Conservation (phyloP, 2,888 invertebrate genomes). For the Synergus itoensis region DNA sequence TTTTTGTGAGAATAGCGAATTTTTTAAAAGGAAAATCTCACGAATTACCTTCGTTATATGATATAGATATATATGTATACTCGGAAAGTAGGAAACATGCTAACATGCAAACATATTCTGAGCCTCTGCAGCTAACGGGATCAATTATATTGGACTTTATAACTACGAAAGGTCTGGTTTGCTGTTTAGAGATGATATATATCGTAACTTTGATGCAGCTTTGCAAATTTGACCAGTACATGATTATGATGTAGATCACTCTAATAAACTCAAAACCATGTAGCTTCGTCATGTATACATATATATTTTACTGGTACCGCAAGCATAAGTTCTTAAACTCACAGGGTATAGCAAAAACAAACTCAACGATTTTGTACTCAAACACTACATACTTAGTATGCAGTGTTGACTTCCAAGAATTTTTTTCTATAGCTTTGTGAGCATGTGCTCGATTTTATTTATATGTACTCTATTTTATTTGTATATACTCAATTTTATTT, state of each 20-base stretch:
- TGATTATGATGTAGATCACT: background rate
- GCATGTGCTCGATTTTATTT: no score
- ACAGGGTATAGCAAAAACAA: background rate
- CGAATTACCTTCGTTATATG: background rate
- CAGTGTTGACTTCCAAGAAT: no score
- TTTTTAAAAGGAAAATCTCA: background rate
- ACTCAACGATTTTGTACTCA: background rate
- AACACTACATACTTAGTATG: no score
- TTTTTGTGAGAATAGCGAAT: background rate
- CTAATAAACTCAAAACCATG: background rate
- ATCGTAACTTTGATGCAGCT: background rate
- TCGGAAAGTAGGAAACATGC: background rate
- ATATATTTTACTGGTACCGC: no score
- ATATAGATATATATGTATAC: no score
- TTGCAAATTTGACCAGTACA: background rate
- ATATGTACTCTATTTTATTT: no score
- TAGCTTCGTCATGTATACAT: background rate
- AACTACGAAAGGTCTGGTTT: background rate
- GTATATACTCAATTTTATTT: no score
- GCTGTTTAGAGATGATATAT: background rate
- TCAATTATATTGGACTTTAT: background rate
- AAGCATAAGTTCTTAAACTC: background rate
- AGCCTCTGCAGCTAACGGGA: background rate
- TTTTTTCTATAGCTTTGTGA: no score
- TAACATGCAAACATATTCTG: background rate